Conservation (phyloP, 92 coral and sea anemone species). For the Bergia puertoricense region DNA sequence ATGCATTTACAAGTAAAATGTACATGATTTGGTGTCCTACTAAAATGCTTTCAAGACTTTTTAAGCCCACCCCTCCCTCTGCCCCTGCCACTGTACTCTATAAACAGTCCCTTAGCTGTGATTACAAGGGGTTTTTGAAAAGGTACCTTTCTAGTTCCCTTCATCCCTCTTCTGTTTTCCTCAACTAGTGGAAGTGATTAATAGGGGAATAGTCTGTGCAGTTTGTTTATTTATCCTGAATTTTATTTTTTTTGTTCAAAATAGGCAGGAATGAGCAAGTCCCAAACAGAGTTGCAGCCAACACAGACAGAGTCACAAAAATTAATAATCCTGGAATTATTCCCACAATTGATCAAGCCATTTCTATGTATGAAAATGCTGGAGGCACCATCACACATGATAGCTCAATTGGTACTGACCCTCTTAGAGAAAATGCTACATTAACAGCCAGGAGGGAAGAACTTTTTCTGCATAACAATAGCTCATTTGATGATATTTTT, state of each 20-base stretch:
- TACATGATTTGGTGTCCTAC: not conserved
- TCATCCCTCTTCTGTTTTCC: not conserved
- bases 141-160: not conserved
- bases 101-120: not conserved
- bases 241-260: constrained; percentile 5
- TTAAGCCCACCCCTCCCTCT: not conserved
- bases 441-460: constrained; percentile 29
- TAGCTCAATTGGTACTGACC: constrained; percentile 24
- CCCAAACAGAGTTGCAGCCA: constrained; percentile 25
- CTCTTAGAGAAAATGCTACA: constrained; percentile 14
- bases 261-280: constrained; percentile 26
- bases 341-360: constrained; percentile 23
- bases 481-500: constrained; percentile 24
- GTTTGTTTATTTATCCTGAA: not conserved
- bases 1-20: not conserved
- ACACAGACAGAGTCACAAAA: constrained; percentile 10
- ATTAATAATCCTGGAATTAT: constrained; percentile 9
- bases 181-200: not conserved
- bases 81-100: constrained; percentile 8
- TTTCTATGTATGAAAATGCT: constrained; percentile 13
- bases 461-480: not conserved
- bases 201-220: not conserved
- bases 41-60: constrained; percentile 5
- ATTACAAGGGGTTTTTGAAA: constrained; percentile 16
- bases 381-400: constrained; percentile 22